Evolutionary conservation across 64 coral and sea anemone species (phyloP), one percentile per base, ranked within the genome.

Genomic region (Pachyseris speciosa): DNA sequence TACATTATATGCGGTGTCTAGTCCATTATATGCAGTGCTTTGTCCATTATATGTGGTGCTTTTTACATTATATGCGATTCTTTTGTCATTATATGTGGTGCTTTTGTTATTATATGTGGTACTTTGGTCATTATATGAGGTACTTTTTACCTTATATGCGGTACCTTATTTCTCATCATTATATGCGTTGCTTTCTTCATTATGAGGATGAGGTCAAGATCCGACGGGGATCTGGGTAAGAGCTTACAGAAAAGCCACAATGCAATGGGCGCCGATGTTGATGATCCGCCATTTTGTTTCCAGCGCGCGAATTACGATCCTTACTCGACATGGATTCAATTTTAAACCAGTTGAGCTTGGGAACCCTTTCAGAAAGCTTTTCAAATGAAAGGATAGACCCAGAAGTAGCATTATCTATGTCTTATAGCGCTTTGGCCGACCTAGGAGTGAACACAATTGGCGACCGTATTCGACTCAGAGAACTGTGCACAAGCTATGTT

Each of bases 401-500:
- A 74, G 85, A 36, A 60, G 68, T 88, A 36, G 85, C 31, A 36
- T 29, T 88, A 31, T 88, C 85, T 88, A 88, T 74, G 69, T 74
- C 67, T 36, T 67, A 88, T 12, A 88, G 85, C 69, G 85, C 64
- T 42, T 88, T 74, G 69, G 27, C 68, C 37, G 66, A 39, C 38
- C 28, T 87, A 45, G 84, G 84, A 57, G 84, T 87, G 42, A 87
- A 73, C 58, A 87, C 67, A 22, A 73, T 58, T 40, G 65, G 66
- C 13, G 84, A 74, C 47, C 67, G 84, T 87, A 57, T 87, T 87
- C 44, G 84, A 87, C 37, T 87, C 45, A 15, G 65, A 45, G 67
- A 87, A 50, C 67, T 87, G 38, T 87, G 84, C 84, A 57, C 66
- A 45, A 86, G 24, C n/a, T n/a, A 87, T 87, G 84, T 87, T 24